Conservation (phyloP, 2,113 vertebrate species). For the Dasyornis broadbenti region DNA sequence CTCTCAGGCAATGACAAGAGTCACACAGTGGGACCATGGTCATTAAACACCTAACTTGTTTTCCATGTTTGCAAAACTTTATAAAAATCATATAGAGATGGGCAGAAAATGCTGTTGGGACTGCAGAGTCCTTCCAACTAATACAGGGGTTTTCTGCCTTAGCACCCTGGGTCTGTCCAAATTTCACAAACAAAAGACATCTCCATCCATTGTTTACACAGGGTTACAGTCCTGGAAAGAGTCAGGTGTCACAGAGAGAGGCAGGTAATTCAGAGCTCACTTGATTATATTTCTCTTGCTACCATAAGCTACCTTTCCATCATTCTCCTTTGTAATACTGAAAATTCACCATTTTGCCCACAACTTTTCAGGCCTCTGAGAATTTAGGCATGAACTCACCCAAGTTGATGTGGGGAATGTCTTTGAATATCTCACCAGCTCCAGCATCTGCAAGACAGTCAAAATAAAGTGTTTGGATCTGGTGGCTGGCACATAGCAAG, state of each 20-base stretch:
- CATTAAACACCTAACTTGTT: neutral
- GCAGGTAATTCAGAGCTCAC: neutral
- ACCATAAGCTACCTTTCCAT: neutral
- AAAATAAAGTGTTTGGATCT: neutral
- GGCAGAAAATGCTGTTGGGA: neutral
- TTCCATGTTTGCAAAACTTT: neutral
- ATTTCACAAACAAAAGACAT: neutral
- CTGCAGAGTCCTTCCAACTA: neutral
- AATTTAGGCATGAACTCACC: slow-evolving; percentile 53
- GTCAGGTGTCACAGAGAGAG: neutral
- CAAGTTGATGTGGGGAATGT: slow-evolving; percentile 72
- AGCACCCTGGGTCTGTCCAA: neutral
- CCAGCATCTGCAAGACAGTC: neutral
- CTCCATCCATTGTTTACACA: neutral
- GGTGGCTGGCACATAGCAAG: neutral
- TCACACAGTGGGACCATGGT: neutral
- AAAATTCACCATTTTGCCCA: neutral
- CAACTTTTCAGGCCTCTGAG: neutral
- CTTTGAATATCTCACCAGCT: slow-evolving; percentile 41
- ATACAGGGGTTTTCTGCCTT: neutral
- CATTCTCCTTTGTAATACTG: neutral
- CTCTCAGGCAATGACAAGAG: neutral
- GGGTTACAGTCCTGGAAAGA: neutral
- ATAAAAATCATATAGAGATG: neutral
- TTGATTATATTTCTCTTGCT: neutral